phyloP scores from a whole-genome alignment of 2,797 vertebrate species.

The Pangasius mekongensis region DNA sequence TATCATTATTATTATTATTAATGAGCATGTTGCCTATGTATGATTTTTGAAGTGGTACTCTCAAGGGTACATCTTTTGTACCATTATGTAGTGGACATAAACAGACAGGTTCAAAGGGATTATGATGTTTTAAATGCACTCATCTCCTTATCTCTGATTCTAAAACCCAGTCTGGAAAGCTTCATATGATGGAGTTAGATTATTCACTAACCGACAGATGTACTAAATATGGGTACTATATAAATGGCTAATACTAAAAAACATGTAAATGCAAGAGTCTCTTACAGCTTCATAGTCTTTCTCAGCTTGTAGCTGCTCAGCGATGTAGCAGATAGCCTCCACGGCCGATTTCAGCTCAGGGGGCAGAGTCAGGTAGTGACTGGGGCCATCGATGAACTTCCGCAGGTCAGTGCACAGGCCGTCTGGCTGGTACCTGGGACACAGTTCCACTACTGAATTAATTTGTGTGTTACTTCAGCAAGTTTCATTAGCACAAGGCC shows the following conservation, averaged over 20 bases:
- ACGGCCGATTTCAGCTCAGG: constrained; percentile 82
- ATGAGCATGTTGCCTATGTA: background rate
- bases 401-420: constrained; percentile 77
- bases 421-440: constrained; percentile 80
- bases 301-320: constrained; percentile 83
- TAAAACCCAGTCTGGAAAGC: background rate
- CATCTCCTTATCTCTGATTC: background rate
- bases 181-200: background rate
- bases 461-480: background rate
- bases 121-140: background rate
- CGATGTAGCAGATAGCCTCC: constrained; percentile 83
- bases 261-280: background rate
- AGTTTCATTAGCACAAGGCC: background rate
- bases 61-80: background rate
- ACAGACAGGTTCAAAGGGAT: background rate
- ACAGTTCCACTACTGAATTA: constrained; percentile 4
- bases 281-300: constrained; percentile 85
- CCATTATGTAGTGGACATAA: background rate
- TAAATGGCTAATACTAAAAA: background rate
- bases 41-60: background rate
- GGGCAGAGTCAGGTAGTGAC: constrained; percentile 75
- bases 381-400: constrained; percentile 83
- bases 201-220: background rate
- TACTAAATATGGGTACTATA: background rate
- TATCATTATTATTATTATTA: background rate